Evolutionary conservation across 2,888 invertebrate species (phyloP).

Genomic region (Pachliopta kotzebuea): DNA sequence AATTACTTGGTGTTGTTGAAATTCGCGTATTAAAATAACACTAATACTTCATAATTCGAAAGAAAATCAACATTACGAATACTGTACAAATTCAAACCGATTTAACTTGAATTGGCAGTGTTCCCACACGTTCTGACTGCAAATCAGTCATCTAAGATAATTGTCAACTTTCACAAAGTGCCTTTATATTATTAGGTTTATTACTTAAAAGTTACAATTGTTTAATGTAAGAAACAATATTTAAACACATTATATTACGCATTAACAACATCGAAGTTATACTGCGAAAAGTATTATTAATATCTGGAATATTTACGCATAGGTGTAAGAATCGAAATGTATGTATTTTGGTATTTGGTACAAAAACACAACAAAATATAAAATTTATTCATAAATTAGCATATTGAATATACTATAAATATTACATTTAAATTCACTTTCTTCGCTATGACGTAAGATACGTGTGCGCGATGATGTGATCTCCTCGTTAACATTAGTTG

Average conservation of each 20-base stretch:
- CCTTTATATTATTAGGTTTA: conserved; percentile 5
- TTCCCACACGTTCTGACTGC: conserved; percentile 28
- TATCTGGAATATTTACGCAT: not conserved
- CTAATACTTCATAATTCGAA: too few species aligned
- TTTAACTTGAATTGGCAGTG: conserved; percentile 20
- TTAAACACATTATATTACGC: not conserved
- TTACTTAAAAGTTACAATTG: not conserved
- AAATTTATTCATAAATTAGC: conserved; percentile 34
- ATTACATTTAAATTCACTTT: conserved; percentile 66
- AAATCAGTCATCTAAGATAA: conserved; percentile 28
- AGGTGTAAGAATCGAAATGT: not conserved
- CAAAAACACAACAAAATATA: too few species aligned
- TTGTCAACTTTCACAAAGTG: conserved; percentile 30
- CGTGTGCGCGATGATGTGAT: conserved; percentile 57
- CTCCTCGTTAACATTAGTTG: conserved; percentile 59
- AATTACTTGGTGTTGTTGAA: too few species aligned
- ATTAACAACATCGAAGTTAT: not conserved
- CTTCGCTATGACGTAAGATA: conserved; percentile 60
- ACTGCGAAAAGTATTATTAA: not conserved
- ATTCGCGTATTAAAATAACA: too few species aligned
- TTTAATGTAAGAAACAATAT: not conserved
- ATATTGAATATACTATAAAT: conserved; percentile 32
- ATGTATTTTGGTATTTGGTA: conserved; percentile 40
- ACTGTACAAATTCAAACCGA: conserved; percentile 17
- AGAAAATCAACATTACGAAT: conserved; percentile 18